Conservation (phyloP, 2,797 vertebrate species). For the Delichon dasypus region DNA sequence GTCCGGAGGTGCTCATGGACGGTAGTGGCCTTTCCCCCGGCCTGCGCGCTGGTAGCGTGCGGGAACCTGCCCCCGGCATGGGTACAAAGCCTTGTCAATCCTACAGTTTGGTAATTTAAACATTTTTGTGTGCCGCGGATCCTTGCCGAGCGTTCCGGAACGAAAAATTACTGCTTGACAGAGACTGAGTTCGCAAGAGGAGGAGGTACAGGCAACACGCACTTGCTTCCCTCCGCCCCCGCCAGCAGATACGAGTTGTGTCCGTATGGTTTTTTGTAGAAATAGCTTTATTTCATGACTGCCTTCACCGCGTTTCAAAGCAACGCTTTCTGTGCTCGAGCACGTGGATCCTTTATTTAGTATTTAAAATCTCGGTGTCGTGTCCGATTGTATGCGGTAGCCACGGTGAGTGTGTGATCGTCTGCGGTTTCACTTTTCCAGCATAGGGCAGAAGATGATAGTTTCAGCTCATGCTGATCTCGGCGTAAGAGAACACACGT, state of each 20-base stretch:
- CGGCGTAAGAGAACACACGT: neutral
- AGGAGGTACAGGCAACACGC: neutral
- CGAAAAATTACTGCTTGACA: neutral
- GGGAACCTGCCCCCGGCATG: neutral
- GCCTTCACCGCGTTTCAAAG: neutral
- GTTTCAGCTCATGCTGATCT: neutral
- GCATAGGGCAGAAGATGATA: neutral
- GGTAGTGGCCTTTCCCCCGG: neutral
- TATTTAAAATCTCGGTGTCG: neutral
- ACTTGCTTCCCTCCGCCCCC: neutral
- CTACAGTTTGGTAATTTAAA: fast-evolving
- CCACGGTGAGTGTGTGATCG: neutral
- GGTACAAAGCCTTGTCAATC: neutral
- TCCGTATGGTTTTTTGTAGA: neutral
- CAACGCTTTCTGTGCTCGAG: neutral
- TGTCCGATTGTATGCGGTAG: neutral
- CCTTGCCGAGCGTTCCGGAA: neutral
- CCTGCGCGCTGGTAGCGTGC: neutral
- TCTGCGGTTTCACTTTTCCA: neutral
- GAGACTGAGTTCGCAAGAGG: neutral
- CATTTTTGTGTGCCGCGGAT: fast-evolving
- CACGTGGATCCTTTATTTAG: neutral
- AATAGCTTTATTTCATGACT: neutral
- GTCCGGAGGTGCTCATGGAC: neutral
- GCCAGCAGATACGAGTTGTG: neutral